Percentiles rank a stretch among this genome's conserved stretches.
Conservation (phyloP, 37 sponge, comb jelly and placozoan genomes). For the Tethya wilhelma region DNA sequence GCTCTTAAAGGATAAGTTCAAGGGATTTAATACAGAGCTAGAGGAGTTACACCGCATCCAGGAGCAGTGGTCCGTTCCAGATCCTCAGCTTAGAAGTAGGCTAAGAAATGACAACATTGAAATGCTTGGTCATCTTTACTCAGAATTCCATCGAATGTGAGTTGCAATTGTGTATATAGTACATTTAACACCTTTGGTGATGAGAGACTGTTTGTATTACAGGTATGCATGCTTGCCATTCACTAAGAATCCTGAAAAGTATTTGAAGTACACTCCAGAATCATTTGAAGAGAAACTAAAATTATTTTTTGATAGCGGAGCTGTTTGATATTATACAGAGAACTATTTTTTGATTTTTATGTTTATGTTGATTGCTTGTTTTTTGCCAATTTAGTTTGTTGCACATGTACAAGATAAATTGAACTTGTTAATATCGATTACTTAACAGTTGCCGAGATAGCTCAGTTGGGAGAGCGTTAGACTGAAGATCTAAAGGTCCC, state of each 20-base stretch:
- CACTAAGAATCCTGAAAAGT: conserved; percentile 93
- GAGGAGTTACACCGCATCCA: conserved; percentile 84
- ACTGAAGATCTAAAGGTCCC: no score
- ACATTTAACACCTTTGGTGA: background rate
- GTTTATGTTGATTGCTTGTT: background rate
- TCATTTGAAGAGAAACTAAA: conserved; percentile 54
- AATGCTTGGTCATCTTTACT: conserved; percentile 62
- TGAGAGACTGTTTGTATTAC: background rate
- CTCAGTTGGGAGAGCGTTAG: no score
- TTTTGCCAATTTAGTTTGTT: background rate
- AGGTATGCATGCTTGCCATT: conserved; percentile 70
- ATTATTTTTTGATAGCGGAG: conserved; percentile 86
- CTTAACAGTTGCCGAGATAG: conserved; percentile 59
- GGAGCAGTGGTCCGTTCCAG: conserved; percentile 85
- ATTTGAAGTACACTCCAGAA: conserved; percentile 82
- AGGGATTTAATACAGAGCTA: conserved; percentile 92
- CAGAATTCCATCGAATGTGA: conserved; percentile 66
- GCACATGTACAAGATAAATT: no score
- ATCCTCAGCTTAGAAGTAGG: conserved; percentile 54
- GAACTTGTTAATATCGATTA: background rate
- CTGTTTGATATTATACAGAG: background rate
- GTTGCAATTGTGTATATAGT: background rate
- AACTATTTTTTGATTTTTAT: background rate
- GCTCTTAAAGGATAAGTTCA: conserved; percentile 89
- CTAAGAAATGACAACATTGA: conserved; percentile 69